Conservation (phyloP, 2,797 vertebrate species). For the Danio jaintianensis region DNA sequence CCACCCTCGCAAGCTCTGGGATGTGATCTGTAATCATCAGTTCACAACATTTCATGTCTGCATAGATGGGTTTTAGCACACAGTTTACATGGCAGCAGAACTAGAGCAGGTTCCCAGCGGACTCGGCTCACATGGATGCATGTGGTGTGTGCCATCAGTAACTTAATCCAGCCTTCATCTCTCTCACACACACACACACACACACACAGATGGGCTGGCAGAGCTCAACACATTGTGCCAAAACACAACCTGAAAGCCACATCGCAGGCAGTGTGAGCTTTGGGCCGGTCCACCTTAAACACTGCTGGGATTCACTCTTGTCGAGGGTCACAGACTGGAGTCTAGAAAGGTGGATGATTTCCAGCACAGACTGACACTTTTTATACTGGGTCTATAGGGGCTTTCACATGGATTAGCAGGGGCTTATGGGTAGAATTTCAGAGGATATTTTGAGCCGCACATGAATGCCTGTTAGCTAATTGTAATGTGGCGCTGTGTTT, state of each 20-base stretch:
- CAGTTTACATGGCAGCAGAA: constrained; percentile 12
- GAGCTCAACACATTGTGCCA: constrained; percentile 25
- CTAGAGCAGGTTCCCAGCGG: constrained; percentile 48
- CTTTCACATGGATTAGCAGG: constrained; percentile 47
- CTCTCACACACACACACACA: constrained; percentile 27
- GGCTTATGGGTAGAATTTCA: constrained; percentile 46
- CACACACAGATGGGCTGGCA: constrained; percentile 57
- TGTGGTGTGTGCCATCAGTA: constrained; percentile 17
- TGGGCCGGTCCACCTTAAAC: constrained; percentile 30
- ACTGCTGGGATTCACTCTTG: not conserved
- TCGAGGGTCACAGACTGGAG: constrained; percentile 36
- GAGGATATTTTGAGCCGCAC: constrained; percentile 40
- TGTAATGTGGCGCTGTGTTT: constrained; percentile 36
- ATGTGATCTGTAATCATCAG: too few species aligned
- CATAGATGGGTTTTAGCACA: not conserved
- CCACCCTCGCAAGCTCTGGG: too few species aligned
- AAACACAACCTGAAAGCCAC: constrained; percentile 44
- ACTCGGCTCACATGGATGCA: constrained; percentile 14
- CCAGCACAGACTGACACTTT: constrained; percentile 9
- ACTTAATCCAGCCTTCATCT: constrained; percentile 42
- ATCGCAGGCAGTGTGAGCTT: constrained; percentile 49
- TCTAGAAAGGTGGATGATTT: constrained; percentile 29
- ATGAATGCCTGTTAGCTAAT: constrained; percentile 30
- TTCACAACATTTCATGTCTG: not conserved
- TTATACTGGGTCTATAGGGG: constrained; percentile 17